Percentiles rank a stretch among this genome's conserved stretches.
These are phyloP conservation scores for Apis dorsata DNA, from an alignment of 1,140 invertebrate species.

Conservation along the genomic window DNA sequence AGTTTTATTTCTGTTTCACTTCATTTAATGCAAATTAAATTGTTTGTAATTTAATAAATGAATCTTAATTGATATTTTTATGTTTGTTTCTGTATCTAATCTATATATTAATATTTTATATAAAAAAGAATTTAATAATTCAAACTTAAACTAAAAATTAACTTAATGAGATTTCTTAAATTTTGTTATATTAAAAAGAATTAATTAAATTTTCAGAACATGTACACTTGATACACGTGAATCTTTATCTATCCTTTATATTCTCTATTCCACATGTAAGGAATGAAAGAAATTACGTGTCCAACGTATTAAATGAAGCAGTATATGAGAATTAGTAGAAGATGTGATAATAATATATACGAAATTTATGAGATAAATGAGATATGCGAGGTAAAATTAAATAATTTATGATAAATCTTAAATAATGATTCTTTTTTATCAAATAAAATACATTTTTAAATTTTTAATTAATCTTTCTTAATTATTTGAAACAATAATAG, in stretches of 20 bases:
- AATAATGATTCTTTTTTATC: no score
- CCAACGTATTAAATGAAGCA: constrained; percentile 25
- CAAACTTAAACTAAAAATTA: not conserved
- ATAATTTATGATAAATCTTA: not conserved
- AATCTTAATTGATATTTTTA: no score
- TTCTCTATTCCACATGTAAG: not conserved
- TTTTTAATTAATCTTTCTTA: not conserved
- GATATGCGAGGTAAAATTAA: no score
- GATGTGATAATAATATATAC: not conserved
- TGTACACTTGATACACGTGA: not conserved
- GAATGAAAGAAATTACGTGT: constrained; percentile 3
- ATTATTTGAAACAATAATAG: no score
- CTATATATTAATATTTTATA: not conserved
- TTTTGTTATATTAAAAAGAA: not conserved
- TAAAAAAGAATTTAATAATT: not conserved
- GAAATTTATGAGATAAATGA: not conserved
- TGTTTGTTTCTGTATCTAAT: no score
- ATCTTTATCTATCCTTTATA: not conserved
- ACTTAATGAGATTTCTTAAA: not conserved
- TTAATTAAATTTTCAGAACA: not conserved
- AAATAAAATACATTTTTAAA: not conserved
- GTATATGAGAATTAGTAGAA: not conserved
- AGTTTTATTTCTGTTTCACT: no score
- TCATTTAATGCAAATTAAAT: no score
- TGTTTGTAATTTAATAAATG: no score